Evolutionary conservation across 2,113 vertebrate species (phyloP).

Genomic region (Dipodomys merriami): DNA sequence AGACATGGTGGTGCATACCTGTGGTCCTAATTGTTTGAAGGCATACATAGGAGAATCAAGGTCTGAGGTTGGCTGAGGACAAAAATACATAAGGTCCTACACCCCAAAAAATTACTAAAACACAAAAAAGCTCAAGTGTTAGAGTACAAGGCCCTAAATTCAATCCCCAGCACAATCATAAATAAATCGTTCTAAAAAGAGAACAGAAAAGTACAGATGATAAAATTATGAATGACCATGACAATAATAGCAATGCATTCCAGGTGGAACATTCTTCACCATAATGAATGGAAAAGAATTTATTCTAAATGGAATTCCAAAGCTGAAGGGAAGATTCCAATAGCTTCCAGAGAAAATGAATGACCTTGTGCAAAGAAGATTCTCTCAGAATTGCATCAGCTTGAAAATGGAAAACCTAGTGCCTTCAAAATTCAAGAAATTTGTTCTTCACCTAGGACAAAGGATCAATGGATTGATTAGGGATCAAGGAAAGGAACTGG

Average conservation of each 20-base stretch:
- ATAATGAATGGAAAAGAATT: not conserved
- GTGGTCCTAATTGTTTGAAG: too few species aligned
- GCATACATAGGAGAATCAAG: too few species aligned
- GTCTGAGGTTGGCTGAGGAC: too few species aligned
- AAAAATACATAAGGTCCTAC: too few species aligned
- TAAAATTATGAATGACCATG: conserved; percentile 13
- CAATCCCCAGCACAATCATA: too few species aligned
- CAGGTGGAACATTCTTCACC: not conserved
- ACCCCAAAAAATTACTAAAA: too few species aligned
- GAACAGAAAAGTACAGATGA: not conserved
- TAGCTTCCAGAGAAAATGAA: not conserved
- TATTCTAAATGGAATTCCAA: not conserved
- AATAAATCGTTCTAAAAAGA: not conserved
- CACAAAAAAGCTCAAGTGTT: too few species aligned
- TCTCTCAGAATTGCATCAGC: not conserved
- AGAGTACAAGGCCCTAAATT: too few species aligned
- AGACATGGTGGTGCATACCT: too few species aligned
- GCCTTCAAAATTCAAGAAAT: not conserved
- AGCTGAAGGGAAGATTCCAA: not conserved
- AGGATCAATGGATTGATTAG: not conserved
- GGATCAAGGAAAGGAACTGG: not conserved
- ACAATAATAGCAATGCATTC: not conserved
- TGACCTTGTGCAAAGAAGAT: not conserved
- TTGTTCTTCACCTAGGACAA: not conserved
- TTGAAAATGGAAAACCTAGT: not conserved